These are phyloP conservation scores for Periophthalmus modestus DNA, from an alignment of 2,113 vertebrate species.

Conservation along the genomic window DNA sequence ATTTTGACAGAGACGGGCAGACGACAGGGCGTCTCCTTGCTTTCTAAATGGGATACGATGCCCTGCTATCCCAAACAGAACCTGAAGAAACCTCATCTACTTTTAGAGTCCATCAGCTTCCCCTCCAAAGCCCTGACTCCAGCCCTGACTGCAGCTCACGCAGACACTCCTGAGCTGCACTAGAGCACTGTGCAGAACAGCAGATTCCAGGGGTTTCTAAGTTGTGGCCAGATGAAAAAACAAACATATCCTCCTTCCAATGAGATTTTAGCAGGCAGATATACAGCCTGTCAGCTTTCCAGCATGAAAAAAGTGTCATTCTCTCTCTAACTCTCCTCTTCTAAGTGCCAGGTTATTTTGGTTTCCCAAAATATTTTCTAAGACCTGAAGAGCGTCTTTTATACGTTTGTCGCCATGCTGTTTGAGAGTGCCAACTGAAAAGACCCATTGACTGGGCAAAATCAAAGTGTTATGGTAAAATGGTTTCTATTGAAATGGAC, in stretches of 20 bases:
- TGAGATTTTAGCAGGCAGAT: constrained; percentile 66
- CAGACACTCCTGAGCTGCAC: constrained; percentile 40
- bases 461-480: constrained; percentile 66
- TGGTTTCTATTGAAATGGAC: constrained; percentile 55
- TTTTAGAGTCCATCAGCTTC: constrained; percentile 66
- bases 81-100: constrained; percentile 65
- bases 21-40: constrained; percentile 64
- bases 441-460: constrained; percentile 69
- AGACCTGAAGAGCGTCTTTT: constrained; percentile 72
- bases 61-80: constrained; percentile 52
- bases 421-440: constrained; percentile 70
- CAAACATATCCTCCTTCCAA: constrained; percentile 65
- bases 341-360: constrained; percentile 73
- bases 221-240: constrained; percentile 64
- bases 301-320: constrained; percentile 60
- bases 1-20: constrained; percentile 71
- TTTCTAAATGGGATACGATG: constrained; percentile 41
- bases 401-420: constrained; percentile 63
- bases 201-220: constrained; percentile 66
- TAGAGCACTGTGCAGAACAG: constrained; percentile 58
- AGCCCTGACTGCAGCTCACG: background rate
- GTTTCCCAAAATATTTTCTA: constrained; percentile 79
- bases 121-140: constrained; percentile 5
- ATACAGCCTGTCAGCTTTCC: constrained; percentile 52
- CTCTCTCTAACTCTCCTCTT: constrained; percentile 37